Conservation (phyloP, 2,113 vertebrate species). For the Chroicocephalus ridibundus region DNA sequence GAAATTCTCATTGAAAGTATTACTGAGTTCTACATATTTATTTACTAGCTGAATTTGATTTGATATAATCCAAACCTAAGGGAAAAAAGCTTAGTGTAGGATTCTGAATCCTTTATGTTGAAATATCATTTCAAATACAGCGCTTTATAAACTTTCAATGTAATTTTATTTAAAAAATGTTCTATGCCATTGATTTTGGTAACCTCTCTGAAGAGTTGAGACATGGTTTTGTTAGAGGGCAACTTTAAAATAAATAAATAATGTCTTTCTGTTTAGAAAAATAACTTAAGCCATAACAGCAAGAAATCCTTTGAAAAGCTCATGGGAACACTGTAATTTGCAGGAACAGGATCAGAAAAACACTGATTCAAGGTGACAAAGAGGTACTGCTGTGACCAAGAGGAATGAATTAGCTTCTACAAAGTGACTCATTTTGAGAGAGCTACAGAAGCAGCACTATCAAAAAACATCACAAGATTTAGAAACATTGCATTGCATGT, state of each 20-base stretch:
- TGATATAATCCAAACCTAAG: background rate
- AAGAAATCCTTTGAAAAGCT: background rate
- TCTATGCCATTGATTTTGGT: background rate
- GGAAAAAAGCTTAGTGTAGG: background rate
- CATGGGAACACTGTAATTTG: background rate
- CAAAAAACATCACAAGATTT: background rate
- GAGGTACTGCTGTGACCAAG: background rate
- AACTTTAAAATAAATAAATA: background rate
- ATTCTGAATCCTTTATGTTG: background rate
- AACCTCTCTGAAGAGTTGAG: background rate
- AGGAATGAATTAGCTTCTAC: background rate
- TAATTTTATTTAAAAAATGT: background rate
- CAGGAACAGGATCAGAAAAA: background rate
- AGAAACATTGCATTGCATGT: background rate
- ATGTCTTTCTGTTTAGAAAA: background rate
- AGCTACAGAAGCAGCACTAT: background rate
- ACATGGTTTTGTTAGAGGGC: background rate
- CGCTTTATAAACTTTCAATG: background rate
- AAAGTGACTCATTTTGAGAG: background rate
- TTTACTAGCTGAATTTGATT: background rate
- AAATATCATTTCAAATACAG: background rate
- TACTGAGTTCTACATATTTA: background rate
- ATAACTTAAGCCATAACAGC: background rate
- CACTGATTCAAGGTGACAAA: constrained; percentile 1
- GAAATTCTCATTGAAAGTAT: background rate